Evolutionary conservation across 30 jellyfish, hydroid and myxozoan species (phyloP), one percentile per base, ranked within the genome.

Genomic region (Cassiopea xamachana): DNA sequence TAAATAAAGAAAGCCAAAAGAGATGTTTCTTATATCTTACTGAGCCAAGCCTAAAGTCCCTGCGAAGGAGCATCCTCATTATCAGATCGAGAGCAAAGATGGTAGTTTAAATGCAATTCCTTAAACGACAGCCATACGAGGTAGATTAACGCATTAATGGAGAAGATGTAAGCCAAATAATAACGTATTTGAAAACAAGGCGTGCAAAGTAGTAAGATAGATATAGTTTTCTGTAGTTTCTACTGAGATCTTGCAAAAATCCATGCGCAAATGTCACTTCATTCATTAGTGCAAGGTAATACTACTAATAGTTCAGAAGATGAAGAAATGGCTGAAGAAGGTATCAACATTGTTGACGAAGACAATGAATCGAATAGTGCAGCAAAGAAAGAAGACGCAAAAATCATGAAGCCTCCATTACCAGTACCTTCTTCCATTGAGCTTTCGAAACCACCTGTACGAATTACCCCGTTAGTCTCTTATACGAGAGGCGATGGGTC

Each of bases 341-440:
- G 49, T 1, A 68, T 81, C 16, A 92, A 90, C 59, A 82, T 62
- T 48, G 91, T 79, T 8, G 90, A 89, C 60, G 87, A 79, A 79
- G 96, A 79, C 59, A 91, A 74, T 2, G 87, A 90, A 15, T 17
- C 73, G 15, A 13, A 59, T n/a, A 46, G 13, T 17, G 83, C 81
- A 7, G 44, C n/a, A 55, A 73, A 68, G 73, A 81, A 81, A 61
- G 79, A n/a, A 60, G 83, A 69, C 17, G 43, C 44, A n/a, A 44
- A 8, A 43, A 59, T 48, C 13, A 81, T 75, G 89, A 90, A 75
- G 19, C 91, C 97, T 1, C 97, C 97, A 13, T 76, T 82, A 74
- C 97, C 97, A n/a, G 81, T 80, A 44, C 90, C 91, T 17, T 72
- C 91, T 5, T 81, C 90, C 2, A 80, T 59, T n/a, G 96, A 81